Evolutionary conservation across 2,888 invertebrate species (phyloP).

Genomic region (Resseliella maxima): DNA sequence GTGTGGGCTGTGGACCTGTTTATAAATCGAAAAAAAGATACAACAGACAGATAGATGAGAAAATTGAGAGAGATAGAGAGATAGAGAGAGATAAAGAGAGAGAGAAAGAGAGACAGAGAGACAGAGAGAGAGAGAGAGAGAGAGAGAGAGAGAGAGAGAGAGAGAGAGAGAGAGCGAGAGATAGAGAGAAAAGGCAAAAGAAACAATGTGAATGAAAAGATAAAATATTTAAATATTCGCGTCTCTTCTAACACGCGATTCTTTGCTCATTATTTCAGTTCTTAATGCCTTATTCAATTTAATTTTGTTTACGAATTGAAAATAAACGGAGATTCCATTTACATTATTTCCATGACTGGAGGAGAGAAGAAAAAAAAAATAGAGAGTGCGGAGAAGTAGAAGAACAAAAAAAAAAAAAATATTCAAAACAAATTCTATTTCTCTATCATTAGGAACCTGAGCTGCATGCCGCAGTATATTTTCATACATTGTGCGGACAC

Average conservation of each 20-base stretch:
- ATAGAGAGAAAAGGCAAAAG: background rate
- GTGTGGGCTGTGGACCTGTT: background rate
- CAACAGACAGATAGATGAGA: too few relatives aligned
- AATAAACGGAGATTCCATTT: conserved; percentile 15
- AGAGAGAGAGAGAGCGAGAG: too few relatives aligned
- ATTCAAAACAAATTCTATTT: conserved; percentile 20
- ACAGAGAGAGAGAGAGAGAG: background rate
- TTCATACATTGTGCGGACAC: background rate
- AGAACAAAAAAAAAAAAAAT: background rate
- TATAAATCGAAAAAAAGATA: background rate
- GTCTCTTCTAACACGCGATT: background rate
- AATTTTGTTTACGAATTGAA: conserved; percentile 44
- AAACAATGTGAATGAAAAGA: background rate
- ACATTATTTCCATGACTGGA: background rate
- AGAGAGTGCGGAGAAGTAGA: too few relatives aligned
- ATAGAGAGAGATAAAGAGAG: too few relatives aligned
- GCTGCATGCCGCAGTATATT: background rate
- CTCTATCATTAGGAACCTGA: background rate
- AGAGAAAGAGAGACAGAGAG: background rate
- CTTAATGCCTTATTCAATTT: background rate
- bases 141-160: background rate
- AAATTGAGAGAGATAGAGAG: too few relatives aligned
- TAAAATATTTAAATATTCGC: background rate
- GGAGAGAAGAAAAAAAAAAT: background rate
- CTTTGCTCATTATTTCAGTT: background rate